A percentile compares a stretch with the other conserved stretches of the same genome.
Evolutionary conservation across 1,140 invertebrate species (phyloP).

Genomic region (Pteromalus puparum): DNA sequence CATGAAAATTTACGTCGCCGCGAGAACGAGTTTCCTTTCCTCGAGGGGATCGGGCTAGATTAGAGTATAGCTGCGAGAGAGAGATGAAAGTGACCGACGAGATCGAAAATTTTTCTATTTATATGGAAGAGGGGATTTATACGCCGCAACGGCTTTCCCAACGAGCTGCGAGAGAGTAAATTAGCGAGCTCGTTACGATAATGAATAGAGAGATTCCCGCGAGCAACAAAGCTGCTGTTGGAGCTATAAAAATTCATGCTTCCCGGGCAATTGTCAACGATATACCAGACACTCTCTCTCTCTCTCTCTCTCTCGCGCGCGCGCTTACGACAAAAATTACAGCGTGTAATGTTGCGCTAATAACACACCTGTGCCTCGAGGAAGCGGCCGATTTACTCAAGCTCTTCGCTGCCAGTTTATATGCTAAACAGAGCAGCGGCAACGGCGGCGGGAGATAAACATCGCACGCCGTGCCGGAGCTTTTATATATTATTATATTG

Average conservation of each 20-base stretch:
- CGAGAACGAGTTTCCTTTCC: not conserved
- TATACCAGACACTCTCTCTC: not conserved
- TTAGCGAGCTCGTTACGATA: conserved; percentile 36
- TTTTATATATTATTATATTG: not conserved
- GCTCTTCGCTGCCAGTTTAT: conserved; percentile 41
- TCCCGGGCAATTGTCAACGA: not conserved
- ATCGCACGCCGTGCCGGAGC: not conserved
- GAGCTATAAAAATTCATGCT: conserved; percentile 38
- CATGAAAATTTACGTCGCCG: not conserved
- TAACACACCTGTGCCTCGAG: conserved; percentile 34
- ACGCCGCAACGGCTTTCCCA: not conserved
- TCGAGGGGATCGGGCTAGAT: not conserved
- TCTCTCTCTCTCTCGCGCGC: not conserved
- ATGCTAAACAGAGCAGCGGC: conserved; percentile 39
- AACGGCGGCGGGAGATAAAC: not conserved
- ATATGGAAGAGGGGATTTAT: not conserved
- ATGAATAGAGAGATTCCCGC: conserved; percentile 37
- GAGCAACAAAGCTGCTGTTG: no score
- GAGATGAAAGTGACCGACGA: not conserved
- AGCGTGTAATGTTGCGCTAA: conserved; percentile 32
- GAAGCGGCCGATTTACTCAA: conserved; percentile 43
- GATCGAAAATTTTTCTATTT: not conserved
- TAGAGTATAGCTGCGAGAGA: not conserved
- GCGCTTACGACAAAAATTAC: conserved; percentile 30
- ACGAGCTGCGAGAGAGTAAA: conserved; percentile 30